These are phyloP conservation scores for Latrodectus elegans DNA, from an alignment of 2,888 invertebrate species.

Conservation along the genomic window DNA sequence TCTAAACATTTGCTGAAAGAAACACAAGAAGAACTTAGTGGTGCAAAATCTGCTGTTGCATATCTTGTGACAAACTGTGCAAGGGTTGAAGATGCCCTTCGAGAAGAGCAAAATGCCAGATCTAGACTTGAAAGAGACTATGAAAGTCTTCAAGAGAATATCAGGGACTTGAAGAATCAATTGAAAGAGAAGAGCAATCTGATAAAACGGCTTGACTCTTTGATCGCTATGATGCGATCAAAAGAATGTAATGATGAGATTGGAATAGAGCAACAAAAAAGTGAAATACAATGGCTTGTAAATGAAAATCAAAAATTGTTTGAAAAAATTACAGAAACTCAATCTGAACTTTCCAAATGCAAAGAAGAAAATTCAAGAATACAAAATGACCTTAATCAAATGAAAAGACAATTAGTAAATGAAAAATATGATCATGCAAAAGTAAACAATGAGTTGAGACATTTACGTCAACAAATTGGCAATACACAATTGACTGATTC, in stretches of 20 bases:
- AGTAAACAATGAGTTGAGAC: constrained; percentile 49
- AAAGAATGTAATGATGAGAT: constrained; percentile 45
- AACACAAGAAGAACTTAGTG: constrained; percentile 17
- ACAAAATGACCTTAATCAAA: constrained; percentile 32
- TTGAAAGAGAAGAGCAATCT: constrained; percentile 27
- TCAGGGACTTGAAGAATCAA: constrained; percentile 35
- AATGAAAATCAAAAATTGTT: constrained; percentile 46
- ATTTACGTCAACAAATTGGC: constrained; percentile 34
- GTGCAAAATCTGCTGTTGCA: constrained; percentile 13
- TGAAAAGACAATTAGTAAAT: constrained; percentile 43
- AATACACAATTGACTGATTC: no score
- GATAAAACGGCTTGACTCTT: constrained; percentile 17
- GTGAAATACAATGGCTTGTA: constrained; percentile 38
- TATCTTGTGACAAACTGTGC: constrained; percentile 43
- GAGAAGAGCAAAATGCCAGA: constrained; percentile 15
- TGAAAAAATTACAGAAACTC: constrained; percentile 21
- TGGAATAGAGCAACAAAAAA: constrained; percentile 37
- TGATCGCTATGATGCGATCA: constrained; percentile 49
- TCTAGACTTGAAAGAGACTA: constrained; percentile 19
- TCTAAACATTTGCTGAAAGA: constrained; percentile 3
- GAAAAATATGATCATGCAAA: constrained; percentile 54
- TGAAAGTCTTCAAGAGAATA: background rate
- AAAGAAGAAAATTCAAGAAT: constrained; percentile 51
- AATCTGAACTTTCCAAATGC: constrained; percentile 35
- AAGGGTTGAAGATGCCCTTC: constrained; percentile 22